Conservation (phyloP, 2,113 vertebrate species). For the Gavia stellata region DNA sequence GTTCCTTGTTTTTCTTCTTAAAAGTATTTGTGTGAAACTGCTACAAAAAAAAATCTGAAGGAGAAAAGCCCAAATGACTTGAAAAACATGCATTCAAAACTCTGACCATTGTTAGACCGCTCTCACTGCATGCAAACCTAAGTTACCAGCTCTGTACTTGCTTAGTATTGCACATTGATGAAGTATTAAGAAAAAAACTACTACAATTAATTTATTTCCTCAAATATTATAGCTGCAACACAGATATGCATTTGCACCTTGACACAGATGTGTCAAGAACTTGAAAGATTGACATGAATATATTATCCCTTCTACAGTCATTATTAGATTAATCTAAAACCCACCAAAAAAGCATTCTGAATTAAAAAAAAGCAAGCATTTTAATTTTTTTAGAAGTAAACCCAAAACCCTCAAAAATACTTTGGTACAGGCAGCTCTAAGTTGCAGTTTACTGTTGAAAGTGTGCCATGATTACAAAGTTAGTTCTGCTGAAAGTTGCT, state of each 20-base stretch:
- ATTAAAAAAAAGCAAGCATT: not conserved
- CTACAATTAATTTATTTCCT: not conserved
- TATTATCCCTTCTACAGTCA: not conserved
- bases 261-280: not conserved
- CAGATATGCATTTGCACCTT: not conserved
- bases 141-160: not conserved
- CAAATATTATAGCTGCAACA: not conserved
- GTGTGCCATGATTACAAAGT: constrained; percentile 35
- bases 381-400: not conserved
- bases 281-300: not conserved
- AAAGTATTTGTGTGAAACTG: not conserved
- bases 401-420: not conserved
- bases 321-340: not conserved
- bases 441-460: constrained; percentile 9
- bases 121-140: not conserved
- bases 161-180: not conserved
- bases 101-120: not conserved
- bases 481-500: constrained; percentile 35
- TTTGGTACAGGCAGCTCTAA: not conserved
- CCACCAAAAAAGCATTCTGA: not conserved
- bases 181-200: not conserved
- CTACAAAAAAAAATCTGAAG: not conserved
- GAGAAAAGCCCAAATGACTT: not conserved
- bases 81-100: not conserved
- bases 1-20: not conserved